Percentiles rank a stretch among this genome's conserved stretches.
These are phyloP conservation scores for Agriopis marginaria DNA, from an alignment of 2,888 invertebrate species.

Conservation along the genomic window DNA sequence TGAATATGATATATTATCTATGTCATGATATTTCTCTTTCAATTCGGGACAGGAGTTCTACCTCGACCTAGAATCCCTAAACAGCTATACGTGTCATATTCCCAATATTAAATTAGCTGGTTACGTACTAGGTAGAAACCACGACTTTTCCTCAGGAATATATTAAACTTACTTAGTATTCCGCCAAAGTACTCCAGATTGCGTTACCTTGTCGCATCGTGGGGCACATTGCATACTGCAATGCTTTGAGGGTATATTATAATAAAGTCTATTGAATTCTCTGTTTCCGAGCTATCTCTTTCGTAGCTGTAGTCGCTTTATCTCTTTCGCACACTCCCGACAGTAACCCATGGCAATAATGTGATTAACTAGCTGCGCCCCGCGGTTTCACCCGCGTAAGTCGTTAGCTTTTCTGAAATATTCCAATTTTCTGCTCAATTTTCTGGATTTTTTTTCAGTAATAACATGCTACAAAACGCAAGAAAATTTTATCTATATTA, in stretches of 20 bases:
- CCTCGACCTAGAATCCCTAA: constrained; percentile 36
- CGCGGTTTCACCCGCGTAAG: too few species aligned
- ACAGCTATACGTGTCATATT: constrained; percentile 48
- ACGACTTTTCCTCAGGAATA: constrained; percentile 76
- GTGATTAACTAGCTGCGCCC: too few species aligned
- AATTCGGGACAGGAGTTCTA: constrained; percentile 24
- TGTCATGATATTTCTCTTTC: neutral
- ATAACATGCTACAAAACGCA: too few species aligned
- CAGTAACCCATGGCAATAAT: too few species aligned
- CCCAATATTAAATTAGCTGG: constrained; percentile 57
- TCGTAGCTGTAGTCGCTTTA: neutral
- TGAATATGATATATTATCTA: neutral
- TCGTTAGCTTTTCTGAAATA: too few species aligned
- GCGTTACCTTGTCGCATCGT: constrained; percentile 78
- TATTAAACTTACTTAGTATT: constrained; percentile 74
- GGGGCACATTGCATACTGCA: constrained; percentile 72
- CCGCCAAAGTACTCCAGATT: constrained; percentile 63
- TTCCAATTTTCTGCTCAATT: too few species aligned
- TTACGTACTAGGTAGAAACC: constrained; percentile 50
- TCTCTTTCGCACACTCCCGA: too few species aligned
- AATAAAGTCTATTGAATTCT: constrained; percentile 43
- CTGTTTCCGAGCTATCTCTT: neutral
- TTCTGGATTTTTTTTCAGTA: too few species aligned
- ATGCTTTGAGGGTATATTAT: constrained; percentile 46
- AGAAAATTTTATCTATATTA: too few species aligned